Evolutionary conservation across 1,140 invertebrate species (phyloP).

Genomic region (Aradophagus sp.): DNA sequence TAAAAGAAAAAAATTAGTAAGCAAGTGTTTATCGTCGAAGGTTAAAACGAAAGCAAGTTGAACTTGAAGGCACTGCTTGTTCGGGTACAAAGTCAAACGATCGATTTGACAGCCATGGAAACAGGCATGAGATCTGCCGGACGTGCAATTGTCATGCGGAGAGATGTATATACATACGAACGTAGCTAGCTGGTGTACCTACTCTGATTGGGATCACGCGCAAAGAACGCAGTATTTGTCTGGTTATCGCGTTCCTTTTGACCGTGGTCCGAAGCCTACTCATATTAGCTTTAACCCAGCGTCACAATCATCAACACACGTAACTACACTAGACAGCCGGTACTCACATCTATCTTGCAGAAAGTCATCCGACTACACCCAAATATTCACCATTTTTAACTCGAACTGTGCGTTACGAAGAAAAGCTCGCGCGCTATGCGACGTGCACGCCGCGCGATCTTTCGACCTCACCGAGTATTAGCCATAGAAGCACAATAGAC

Average conservation of each 20-base stretch:
- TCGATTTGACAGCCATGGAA: constrained; percentile 1
- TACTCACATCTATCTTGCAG: constrained; percentile 68
- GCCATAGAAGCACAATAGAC: too few relatives aligned
- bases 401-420: constrained; percentile 39
- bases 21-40: too few relatives aligned
- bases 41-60: too few relatives aligned
- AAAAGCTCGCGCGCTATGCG: constrained; percentile 54
- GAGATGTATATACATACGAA: constrained; percentile 30
- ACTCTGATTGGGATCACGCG: constrained; percentile 47
- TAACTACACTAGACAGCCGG: constrained; percentile 60
- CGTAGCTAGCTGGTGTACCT: constrained; percentile 50
- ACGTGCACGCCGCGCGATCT: constrained; percentile 5
- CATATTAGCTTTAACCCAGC: constrained; percentile 58
- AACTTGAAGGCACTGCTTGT: too few relatives aligned
- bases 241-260: constrained; percentile 41
- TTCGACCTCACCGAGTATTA: too few relatives aligned
- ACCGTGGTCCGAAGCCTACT: constrained; percentile 36
- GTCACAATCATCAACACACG: constrained; percentile 57
- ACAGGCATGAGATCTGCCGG: constrained; percentile 9
- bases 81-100: too few relatives aligned
- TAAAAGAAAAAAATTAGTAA: too few relatives aligned
- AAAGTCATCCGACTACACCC: constrained; percentile 71
- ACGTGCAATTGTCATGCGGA: constrained; percentile 58
- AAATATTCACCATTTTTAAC: constrained; percentile 73
- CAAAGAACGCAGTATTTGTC: constrained; percentile 37